phyloP scores from a whole-genome alignment of 2,797 vertebrate species.

The Lithobates sylvaticus region DNA sequence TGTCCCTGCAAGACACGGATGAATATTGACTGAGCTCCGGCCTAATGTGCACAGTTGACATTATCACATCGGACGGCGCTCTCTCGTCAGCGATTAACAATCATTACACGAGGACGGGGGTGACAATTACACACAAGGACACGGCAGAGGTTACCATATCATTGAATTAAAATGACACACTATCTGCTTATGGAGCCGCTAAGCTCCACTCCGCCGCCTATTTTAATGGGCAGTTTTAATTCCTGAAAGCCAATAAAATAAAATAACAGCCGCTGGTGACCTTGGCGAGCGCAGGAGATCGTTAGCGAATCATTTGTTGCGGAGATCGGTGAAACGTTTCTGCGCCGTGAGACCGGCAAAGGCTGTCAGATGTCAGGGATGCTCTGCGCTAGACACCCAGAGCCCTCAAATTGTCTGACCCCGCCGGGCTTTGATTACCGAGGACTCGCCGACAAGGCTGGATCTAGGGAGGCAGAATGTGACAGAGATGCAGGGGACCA shows the following conservation, averaged over 20 bases:
- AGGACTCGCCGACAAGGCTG: too few relatives aligned
- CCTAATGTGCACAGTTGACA: conserved; percentile 4
- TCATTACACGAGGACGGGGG: conserved; percentile 1
- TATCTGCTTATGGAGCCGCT: not conserved
- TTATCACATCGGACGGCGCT: not conserved
- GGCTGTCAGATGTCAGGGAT: too few relatives aligned
- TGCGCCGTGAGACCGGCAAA: too few relatives aligned
- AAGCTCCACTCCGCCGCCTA: not conserved
- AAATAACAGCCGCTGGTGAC: conserved; percentile 6
- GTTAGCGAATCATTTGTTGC: not conserved
- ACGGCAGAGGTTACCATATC: conserved; percentile 11
- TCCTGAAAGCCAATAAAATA: conserved; percentile 22
- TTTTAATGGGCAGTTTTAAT: conserved; percentile 36
- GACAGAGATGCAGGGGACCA: too few relatives aligned
- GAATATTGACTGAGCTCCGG: conserved; percentile 6
- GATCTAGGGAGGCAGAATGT: too few relatives aligned
- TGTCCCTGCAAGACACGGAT: not conserved
- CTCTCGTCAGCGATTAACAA: conserved; percentile 31
- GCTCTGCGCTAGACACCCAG: too few relatives aligned
- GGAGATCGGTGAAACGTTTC: not conserved
- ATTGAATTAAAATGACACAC: not conserved
- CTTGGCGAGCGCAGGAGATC: conserved; percentile 18
- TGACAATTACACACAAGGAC: conserved; percentile 30
- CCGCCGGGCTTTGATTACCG: too few relatives aligned
- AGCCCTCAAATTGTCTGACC: too few relatives aligned